Conservation (phyloP, 2,888 invertebrate species). For the Aphodius sticticus region DNA sequence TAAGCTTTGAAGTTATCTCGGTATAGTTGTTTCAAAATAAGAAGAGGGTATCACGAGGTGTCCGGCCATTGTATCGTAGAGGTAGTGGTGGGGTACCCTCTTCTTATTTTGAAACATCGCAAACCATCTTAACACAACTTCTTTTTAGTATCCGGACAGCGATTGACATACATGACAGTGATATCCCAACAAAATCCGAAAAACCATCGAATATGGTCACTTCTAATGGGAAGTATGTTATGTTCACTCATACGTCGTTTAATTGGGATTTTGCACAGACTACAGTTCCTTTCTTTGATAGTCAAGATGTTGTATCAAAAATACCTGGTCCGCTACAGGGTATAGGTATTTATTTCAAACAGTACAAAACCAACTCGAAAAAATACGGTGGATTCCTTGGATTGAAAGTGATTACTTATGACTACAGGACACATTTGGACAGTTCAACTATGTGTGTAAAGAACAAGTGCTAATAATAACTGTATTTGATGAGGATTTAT, state of each 20-base stretch:
- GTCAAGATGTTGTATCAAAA: slow-evolving; percentile 9
- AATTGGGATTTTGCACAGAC: slow-evolving; percentile 14
- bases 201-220: neutral
- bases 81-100: neutral
- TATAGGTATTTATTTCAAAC: slow-evolving; percentile 6
- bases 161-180: neutral
- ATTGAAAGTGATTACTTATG: slow-evolving; percentile 6
- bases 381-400: slow-evolving; percentile 15
- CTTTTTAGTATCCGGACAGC: neutral
- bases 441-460: neutral
- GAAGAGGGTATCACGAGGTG: too few relatives aligned
- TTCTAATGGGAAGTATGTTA: neutral
- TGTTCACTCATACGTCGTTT: slow-evolving; percentile 7
- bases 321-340: slow-evolving; percentile 9
- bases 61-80: too few relatives aligned
- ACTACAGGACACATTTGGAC: slow-evolving; percentile 5
- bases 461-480: neutral
- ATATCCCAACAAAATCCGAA: neutral
- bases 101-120: neutral
- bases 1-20: neutral
- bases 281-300: slow-evolving; percentile 13
- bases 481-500: too few relatives aligned
- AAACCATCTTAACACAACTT: neutral
- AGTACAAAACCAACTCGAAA: neutral
- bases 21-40: too few relatives aligned